A percentile compares a stretch with the other conserved stretches of the same genome.
phyloP scores from a whole-genome alignment of 2,113 vertebrate species.

The Psammodynastes pulverulentus region DNA sequence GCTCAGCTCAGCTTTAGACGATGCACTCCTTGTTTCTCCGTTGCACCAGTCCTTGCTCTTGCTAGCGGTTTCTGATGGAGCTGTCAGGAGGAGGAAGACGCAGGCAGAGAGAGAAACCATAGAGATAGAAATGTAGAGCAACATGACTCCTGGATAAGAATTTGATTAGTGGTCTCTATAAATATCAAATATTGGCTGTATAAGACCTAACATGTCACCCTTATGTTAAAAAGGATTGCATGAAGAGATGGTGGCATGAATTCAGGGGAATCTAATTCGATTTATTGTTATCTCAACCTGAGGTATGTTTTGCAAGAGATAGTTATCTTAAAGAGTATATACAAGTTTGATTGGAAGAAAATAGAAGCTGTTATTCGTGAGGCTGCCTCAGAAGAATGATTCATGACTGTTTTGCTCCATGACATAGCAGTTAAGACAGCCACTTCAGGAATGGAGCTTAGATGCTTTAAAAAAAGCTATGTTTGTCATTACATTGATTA shows the following conservation, averaged over 20 bases:
- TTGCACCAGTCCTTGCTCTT: neutral
- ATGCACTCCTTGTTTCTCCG: neutral
- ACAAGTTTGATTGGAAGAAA: neutral
- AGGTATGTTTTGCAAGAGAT: neutral
- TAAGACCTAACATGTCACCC: neutral
- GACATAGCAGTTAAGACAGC: neutral
- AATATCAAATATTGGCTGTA: neutral
- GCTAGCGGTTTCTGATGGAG: neutral
- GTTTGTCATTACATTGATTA: neutral
- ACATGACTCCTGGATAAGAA: neutral
- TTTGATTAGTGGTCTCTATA: neutral
- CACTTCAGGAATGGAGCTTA: neutral
- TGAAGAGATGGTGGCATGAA: neutral
- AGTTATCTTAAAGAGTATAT: too few species aligned
- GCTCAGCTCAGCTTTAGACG: neutral
- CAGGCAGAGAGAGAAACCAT: neutral
- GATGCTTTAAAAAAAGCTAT: neutral
- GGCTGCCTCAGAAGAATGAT: neutral
- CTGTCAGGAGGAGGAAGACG: neutral
- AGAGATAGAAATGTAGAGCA: constrained; percentile 4
- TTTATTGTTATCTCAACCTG: neutral
- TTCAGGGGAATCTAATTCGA: neutral
- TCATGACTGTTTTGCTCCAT: neutral
- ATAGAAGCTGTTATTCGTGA: neutral
- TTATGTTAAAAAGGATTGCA: neutral